Evolutionary conservation across 1,140 invertebrate genomes (phyloP), one percentile per base, ranked within the genome.

Genomic region (Solenopsis fugax): DNA sequence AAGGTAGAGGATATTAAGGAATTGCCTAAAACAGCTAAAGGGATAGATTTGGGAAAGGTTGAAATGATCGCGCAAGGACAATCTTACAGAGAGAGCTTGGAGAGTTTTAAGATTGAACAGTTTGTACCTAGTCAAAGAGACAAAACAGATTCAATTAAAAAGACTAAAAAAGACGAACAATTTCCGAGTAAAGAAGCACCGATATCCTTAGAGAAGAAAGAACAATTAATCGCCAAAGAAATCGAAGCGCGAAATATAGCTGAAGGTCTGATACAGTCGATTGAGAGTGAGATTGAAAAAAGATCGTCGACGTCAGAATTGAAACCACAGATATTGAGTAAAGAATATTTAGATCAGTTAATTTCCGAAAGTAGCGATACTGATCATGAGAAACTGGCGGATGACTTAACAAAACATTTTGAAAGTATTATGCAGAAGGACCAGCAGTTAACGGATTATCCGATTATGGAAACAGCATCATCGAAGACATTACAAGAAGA

Each of bases 321-420:
- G 41, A 92, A 91, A 65, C 34, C 90, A 7, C 85, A 91, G 18
- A 78, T 92, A 10, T 65, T 90, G 2, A 71, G 34, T 10, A 87
- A 88, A 50, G 85, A 92, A n/a, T 90, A 91, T 41, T 21, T 91
- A 6, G 90, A 93, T 24, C 88, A 93, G 34, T 76, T 77, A 0
- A 67, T 88, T 18, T 86, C 84, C 21, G 90, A 92, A 18, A 87
- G 91, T 45, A 56, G 88, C 2, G 93, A 94, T 52, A 89, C 82
- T 54, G 93, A 92, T 72, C 91, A 94, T 37, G 93, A 94, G 12
- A 91, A 91, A 37, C 48, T 95, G 34, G 94, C 95, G 0, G 94
- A 95, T 24, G 90, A 95, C 82, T 88, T 95, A 54, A 95, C 93
- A 0, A 91, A 78, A n/a, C 93, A 95, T 54, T 94, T 95, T 41